Base-by-base conservation (phyloP, 2,113 vertebrate genomes). In the Tychaedon coryphoeus region DNA sequence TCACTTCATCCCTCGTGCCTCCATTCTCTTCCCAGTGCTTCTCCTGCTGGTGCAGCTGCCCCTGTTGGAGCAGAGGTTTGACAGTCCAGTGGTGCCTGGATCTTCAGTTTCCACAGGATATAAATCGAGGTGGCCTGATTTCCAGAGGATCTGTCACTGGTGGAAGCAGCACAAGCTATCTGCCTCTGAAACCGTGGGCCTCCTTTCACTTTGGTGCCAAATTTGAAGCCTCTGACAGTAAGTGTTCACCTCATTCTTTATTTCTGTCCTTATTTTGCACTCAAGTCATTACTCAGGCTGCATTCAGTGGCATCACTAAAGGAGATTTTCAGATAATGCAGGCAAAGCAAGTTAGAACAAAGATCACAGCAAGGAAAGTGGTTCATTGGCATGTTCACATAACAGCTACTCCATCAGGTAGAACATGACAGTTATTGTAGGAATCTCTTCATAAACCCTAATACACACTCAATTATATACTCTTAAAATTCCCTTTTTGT, bases 381-480 rank as follows among this genome's bases (percentile, higher is more conserved):
- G 70, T 75, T 79, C 70, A 90, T 84, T 87, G 87, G 95, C 92
- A 86, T 88, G 95, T 96, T 96, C 95, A 84, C 78, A 72, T 95
- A 96, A 92, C 95, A 98, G 90, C 92, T 81, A 93, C 95, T 97
- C 91, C 81, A 70, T 96, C 91, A 85, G 94, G 90, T 80, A 93
- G 96, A 97, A 96, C 89, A 92, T 85, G 94, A 95, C 82, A 93
- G 84, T 97, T 97, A 96, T 95, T 97, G 96, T 91, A 95, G 62
- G 90, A 92, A 93, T 95, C 66, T 97, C 93, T 96, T 95, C 94
- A 92, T 95, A 88, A 97, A 97, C 93, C 93, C 94, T 97, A 90
- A 96, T 97, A 96, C 86, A 96, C 92, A 91, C 93, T 95, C 92
- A 98, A 97, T 97, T 98, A 93, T 88, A 91, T 95, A 93, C 88